A percentile compares a stretch with the other conserved stretches of the same genome.
phyloP scores from a whole-genome alignment of 2,888 invertebrate genomes.

The Shargacucullia verbasci region DNA sequence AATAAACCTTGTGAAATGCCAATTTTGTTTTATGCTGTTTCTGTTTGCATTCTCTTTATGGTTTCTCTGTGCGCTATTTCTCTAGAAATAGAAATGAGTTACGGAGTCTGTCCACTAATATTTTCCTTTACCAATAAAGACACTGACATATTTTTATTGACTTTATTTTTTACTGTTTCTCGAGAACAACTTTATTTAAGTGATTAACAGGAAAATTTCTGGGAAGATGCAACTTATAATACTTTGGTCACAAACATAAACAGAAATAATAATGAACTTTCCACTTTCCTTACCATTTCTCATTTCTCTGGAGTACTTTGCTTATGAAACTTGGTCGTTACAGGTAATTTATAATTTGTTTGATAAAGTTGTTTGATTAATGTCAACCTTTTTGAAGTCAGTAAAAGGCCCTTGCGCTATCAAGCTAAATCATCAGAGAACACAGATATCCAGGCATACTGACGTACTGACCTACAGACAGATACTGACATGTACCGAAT shows the following conservation, averaged over 20 bases:
- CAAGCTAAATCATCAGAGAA: constrained; percentile 29
- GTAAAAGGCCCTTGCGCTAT: constrained; percentile 47
- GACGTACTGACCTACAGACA: too few relatives aligned
- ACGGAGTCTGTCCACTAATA: constrained; percentile 24
- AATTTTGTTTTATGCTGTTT: constrained; percentile 58
- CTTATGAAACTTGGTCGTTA: constrained; percentile 59
- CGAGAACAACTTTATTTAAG: constrained; percentile 4
- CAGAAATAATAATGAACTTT: constrained; percentile 58
- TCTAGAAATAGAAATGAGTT: constrained; percentile 33
- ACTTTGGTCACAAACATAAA: constrained; percentile 40
- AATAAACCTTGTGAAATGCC: constrained; percentile 60
- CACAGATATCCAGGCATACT: background rate
- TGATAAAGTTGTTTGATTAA: constrained; percentile 63
- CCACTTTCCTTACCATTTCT: constrained; percentile 36
- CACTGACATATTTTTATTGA: constrained; percentile 1
- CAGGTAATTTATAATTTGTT: constrained; percentile 62
- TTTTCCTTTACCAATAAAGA: constrained; percentile 18
- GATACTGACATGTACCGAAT: too few relatives aligned
- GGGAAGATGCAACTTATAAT: constrained; percentile 21
- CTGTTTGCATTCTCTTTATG: constrained; percentile 48
- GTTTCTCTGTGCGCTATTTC: constrained; percentile 35
- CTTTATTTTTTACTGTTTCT: constrained; percentile 12
- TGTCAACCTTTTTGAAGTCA: constrained; percentile 56
- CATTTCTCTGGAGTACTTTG: constrained; percentile 60
- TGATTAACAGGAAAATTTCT: background rate